phyloP scores from a whole-genome alignment of 2,113 vertebrate species.

The Lophochroa leadbeateri region DNA sequence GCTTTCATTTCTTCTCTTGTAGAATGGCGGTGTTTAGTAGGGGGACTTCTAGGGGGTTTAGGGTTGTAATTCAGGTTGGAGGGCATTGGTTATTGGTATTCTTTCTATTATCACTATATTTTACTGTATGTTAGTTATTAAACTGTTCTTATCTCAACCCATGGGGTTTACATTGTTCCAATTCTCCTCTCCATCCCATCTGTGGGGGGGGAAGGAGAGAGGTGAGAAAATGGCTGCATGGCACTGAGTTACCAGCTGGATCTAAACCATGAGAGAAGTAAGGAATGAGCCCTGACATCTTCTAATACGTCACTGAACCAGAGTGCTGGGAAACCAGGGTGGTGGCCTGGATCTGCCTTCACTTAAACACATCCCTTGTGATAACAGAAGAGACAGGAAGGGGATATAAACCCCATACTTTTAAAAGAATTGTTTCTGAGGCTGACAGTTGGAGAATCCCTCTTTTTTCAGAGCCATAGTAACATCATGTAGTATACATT shows the following conservation, averaged over 20 bases:
- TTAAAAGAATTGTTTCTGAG: background rate
- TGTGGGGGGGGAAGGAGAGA: background rate
- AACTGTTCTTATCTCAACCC: background rate
- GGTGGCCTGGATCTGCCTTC: background rate
- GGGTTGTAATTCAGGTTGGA: background rate
- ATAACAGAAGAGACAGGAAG: background rate
- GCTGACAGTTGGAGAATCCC: background rate
- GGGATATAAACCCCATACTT: background rate
- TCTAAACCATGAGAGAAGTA: background rate
- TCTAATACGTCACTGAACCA: background rate
- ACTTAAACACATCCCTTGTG: background rate
- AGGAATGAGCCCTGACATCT: background rate
- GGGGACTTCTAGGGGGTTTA: background rate
- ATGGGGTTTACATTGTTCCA: background rate
- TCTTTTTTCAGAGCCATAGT: background rate
- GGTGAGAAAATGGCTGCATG: background rate
- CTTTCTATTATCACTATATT: background rate
- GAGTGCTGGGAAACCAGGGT: background rate
- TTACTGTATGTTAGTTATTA: background rate
- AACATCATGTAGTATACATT: background rate
- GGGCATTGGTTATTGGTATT: background rate
- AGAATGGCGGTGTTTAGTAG: background rate
- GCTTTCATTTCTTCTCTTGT: background rate
- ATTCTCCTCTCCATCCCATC: background rate
- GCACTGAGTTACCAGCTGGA: background rate